Evolutionary conservation across 2,888 invertebrate genomes (phyloP).

Genomic region (Drosophila austrosaltans): DNA sequence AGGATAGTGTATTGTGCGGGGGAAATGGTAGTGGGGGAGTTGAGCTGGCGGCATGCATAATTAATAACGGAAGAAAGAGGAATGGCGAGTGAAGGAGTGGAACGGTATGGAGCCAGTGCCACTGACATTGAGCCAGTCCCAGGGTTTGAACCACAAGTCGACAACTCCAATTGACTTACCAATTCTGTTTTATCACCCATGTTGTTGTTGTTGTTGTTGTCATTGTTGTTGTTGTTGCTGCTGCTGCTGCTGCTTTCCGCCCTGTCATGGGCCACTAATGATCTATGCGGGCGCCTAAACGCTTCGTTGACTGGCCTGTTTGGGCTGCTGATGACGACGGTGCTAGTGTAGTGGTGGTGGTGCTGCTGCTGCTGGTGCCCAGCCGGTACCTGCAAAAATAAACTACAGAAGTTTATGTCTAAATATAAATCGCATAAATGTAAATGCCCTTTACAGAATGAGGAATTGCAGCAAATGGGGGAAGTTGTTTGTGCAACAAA

Average conservation of each 20-base stretch:
- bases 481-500: conserved; percentile 55
- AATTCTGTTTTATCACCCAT: conserved; percentile 27
- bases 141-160: conserved; percentile 42
- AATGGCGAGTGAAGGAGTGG: conserved; percentile 15
- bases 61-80: conserved; percentile 53
- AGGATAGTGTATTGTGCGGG: conserved; percentile 10
- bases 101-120: conserved; percentile 39
- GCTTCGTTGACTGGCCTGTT: conserved; percentile 16
- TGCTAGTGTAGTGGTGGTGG: background rate
- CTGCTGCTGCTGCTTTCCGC: conserved; percentile 14
- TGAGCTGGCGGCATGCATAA: conserved; percentile 56
- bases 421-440: conserved; percentile 65
- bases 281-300: conserved; percentile 63
- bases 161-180: conserved; percentile 47
- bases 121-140: conserved; percentile 55
- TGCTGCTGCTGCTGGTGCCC: conserved; percentile 22
- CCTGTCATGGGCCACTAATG: conserved; percentile 63
- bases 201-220: conserved; percentile 23
- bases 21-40: conserved; percentile 6
- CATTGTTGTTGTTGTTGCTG: background rate
- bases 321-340: conserved; percentile 1
- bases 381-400: conserved; percentile 64
- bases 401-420: conserved; percentile 54
- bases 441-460: conserved; percentile 74
- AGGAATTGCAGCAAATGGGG: conserved; percentile 63